Percentiles rank a stretch among this genome's conserved stretches.
These are phyloP conservation scores for Manis crassicaudata DNA, from an alignment of 2,797 vertebrate species.

Conservation along the genomic window DNA sequence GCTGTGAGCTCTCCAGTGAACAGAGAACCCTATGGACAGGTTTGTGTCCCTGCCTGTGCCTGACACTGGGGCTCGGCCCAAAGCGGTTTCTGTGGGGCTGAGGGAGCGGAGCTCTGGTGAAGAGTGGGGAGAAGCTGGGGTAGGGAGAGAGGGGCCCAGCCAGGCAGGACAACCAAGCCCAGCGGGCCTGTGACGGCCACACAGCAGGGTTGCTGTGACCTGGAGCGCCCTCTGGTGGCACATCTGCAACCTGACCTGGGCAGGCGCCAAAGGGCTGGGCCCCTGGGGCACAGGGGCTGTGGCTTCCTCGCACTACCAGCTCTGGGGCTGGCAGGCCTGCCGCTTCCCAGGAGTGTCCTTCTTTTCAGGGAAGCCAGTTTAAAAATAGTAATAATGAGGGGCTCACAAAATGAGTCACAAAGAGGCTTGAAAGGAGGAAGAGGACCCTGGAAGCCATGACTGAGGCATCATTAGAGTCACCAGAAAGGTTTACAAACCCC, in stretches of 20 bases:
- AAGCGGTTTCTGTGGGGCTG: neutral
- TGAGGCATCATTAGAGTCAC: neutral
- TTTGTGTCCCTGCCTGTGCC: neutral
- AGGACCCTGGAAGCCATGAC: neutral
- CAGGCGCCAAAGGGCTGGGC: neutral
- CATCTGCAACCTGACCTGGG: neutral
- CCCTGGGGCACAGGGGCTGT: accelerated
- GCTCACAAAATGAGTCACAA: neutral
- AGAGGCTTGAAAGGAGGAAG: neutral
- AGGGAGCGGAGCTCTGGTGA: neutral
- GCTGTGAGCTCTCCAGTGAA: neutral
- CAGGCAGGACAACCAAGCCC: neutral
- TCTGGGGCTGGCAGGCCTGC: neutral
- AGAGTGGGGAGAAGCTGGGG: too few species aligned
- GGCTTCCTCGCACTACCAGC: accelerated
- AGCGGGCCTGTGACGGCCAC: neutral
- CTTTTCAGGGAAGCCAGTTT: neutral
- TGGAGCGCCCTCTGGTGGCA: conserved; percentile 67
- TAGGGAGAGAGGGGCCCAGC: neutral
- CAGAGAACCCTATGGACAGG: neutral
- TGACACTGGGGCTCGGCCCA: neutral
- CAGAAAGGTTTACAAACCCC: neutral
- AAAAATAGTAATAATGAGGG: neutral
- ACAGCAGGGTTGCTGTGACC: neutral
- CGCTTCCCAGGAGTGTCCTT: neutral